These are phyloP conservation scores for Trogon melanurus DNA, from an alignment of 2,113 vertebrate species.

Conservation along the genomic window DNA sequence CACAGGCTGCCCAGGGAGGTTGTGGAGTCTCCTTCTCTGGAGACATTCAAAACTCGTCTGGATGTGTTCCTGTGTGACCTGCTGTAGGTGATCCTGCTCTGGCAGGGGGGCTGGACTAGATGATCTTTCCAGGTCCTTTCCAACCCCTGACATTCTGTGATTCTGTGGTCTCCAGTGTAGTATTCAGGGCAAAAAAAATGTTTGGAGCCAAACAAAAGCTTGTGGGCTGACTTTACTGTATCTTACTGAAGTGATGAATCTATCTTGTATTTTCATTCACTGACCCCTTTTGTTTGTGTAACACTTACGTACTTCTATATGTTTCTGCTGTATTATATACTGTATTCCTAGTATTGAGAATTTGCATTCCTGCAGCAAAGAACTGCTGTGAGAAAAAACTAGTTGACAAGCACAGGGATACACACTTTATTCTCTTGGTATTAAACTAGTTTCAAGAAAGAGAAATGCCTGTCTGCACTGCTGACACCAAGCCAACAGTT, in stretches of 20 bases:
- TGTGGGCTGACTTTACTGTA: neutral
- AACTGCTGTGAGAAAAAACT: neutral
- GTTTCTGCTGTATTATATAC: neutral
- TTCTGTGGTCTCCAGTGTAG: neutral
- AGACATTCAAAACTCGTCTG: too few species aligned
- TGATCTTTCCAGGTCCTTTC: too few species aligned
- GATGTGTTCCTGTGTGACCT: too few species aligned
- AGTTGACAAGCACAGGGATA: neutral
- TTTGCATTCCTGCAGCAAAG: neutral
- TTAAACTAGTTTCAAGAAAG: neutral
- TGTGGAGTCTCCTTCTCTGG: too few species aligned
- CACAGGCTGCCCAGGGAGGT: too few species aligned
- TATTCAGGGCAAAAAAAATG: neutral
- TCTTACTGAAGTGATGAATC: neutral
- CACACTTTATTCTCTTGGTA: neutral
- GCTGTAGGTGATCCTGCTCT: too few species aligned
- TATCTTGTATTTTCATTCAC: neutral
- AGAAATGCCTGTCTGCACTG: neutral
- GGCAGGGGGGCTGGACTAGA: too few species aligned
- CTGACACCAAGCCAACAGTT: slow-evolving; percentile 8
- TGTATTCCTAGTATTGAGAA: neutral
- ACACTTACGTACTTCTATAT: neutral
- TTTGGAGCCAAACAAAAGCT: neutral
- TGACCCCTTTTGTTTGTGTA: neutral
- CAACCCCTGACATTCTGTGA: too few species aligned